phyloP scores from a whole-genome alignment of 2,797 vertebrate genomes.

The Enteromius unitaeniatus region DNA sequence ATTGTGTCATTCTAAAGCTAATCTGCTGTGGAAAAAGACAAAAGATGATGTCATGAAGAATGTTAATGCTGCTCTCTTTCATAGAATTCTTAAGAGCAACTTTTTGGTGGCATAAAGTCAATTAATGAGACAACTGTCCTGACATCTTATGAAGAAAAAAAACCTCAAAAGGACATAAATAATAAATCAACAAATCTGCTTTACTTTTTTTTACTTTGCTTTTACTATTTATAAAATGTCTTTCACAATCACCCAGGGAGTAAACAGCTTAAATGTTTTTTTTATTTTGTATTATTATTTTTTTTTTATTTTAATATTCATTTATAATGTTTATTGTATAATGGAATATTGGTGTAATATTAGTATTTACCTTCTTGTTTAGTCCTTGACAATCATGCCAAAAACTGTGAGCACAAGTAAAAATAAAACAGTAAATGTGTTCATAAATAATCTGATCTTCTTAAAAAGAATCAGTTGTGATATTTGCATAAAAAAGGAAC shows the following conservation, averaged over 20 bases:
- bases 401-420: not conserved
- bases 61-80: not conserved
- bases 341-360: not conserved
- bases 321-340: not conserved
- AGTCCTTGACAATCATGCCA: not conserved
- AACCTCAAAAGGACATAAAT: not conserved
- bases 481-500: not conserved
- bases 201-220: not conserved
- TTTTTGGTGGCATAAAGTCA: not conserved
- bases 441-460: not conserved
- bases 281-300: not conserved
- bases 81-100: not conserved
- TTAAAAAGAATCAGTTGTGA: not conserved
- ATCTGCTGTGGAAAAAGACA: not conserved
- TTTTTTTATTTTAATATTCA: not conserved
- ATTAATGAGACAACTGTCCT: not conserved
- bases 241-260: not conserved
- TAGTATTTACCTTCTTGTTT: not conserved
- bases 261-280: not conserved
- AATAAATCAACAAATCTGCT: not conserved
- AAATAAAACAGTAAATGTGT: not conserved
- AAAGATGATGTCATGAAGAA: not conserved
- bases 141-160: not conserved
- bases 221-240: not conserved
- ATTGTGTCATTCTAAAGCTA: not conserved